Percentiles rank a stretch among this genome's conserved stretches.
Conservation (phyloP, 2,797 vertebrate species). For the Leptoclinus maculatus region DNA sequence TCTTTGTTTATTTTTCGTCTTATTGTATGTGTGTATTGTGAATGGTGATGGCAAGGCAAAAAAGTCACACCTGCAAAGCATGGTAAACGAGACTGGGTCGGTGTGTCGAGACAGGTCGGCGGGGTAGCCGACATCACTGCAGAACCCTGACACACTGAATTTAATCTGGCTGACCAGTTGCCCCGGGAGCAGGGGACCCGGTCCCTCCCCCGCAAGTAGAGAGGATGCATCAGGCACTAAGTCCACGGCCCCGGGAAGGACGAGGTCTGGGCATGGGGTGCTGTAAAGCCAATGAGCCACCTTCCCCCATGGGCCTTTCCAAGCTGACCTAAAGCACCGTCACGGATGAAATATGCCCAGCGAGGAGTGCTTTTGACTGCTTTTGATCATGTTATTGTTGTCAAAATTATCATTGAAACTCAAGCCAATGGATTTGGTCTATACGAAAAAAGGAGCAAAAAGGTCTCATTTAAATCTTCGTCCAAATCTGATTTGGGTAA, state of each 20-base stretch:
- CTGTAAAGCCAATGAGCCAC: no score
- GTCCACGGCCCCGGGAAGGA: no score
- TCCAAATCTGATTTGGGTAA: neutral
- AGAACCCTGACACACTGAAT: neutral
- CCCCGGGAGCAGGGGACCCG: no score
- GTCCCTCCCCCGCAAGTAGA: no score
- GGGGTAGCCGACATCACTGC: neutral
- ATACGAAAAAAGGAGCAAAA: neutral
- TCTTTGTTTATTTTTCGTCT: neutral
- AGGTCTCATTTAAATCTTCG: no score
- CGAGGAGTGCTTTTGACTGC: neutral
- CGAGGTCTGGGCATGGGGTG: no score
- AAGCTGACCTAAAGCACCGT: neutral
- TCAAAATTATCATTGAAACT: neutral
- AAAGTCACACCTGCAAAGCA: neutral
- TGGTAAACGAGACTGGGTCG: neutral
- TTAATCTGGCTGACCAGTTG: neutral
- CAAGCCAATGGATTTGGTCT: neutral
- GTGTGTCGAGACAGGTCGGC: no score
- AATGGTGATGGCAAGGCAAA: neutral
- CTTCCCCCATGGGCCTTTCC: neutral
- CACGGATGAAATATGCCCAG: neutral
- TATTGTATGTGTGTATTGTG: neutral
- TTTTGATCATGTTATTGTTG: neutral
- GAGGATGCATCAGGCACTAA: no score